phyloP scores from a whole-genome alignment of 2,797 vertebrate species.

The Anabacerthia variegaticeps region DNA sequence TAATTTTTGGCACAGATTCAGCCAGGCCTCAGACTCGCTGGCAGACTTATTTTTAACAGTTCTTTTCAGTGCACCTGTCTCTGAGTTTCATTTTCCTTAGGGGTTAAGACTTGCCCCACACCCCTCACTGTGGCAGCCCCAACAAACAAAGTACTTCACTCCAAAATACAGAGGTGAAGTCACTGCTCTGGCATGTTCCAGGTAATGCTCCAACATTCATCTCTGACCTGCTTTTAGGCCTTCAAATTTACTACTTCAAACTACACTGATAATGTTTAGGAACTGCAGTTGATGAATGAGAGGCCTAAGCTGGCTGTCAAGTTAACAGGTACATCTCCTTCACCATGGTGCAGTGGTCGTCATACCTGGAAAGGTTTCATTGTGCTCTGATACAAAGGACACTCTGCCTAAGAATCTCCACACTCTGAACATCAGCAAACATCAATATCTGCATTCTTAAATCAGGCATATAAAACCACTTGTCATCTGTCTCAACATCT shows the following conservation, averaged over 20 bases:
- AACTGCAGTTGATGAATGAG: neutral
- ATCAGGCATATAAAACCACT: neutral
- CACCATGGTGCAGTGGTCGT: neutral
- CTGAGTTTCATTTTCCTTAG: neutral
- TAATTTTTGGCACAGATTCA: neutral
- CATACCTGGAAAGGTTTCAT: neutral
- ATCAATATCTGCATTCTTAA: rapidly evolving
- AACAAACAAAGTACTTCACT: neutral
- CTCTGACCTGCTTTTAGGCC: neutral
- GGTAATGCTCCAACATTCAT: no score
- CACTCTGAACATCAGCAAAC: neutral
- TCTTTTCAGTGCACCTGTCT: neutral
- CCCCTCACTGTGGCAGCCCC: neutral
- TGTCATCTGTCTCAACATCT: neutral
- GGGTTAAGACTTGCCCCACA: no score
- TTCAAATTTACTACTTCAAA: neutral
- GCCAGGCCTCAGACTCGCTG: neutral
- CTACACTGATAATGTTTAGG: rapidly evolving
- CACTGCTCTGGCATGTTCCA: neutral
- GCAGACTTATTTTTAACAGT: neutral
- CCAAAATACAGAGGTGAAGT: neutral
- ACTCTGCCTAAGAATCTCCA: neutral
- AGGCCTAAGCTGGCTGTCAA: neutral
- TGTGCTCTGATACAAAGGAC: neutral
- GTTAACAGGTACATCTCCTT: neutral